A percentile compares a stretch with the other conserved stretches of the same genome.
Evolutionary conservation across 1,140 invertebrate genomes (phyloP).

Genomic region (Conopomorpha cramerella): DNA sequence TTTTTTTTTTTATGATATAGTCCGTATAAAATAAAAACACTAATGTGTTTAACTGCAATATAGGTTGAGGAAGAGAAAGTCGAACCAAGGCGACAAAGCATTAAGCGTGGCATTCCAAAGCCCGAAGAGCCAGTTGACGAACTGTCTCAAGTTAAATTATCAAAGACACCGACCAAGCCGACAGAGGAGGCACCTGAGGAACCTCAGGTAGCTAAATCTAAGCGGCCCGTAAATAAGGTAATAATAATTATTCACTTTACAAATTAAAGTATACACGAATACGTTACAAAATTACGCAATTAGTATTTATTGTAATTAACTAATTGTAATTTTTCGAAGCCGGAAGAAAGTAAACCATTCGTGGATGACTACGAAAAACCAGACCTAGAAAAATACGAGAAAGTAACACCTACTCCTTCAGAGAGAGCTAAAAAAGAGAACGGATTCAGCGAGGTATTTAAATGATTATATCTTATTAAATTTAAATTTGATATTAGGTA

Average conservation of each 20-base stretch:
- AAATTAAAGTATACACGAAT: too few species aligned
- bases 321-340: constrained; percentile 20
- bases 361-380: constrained; percentile 57
- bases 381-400: constrained; percentile 54
- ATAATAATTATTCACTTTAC: constrained; percentile 1
- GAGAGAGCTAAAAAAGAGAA: constrained; percentile 36
- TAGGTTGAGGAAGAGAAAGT: constrained; percentile 38
- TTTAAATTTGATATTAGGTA: background rate
- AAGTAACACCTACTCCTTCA: constrained; percentile 28
- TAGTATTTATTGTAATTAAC: too few species aligned
- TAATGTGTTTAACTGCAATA: too few species aligned
- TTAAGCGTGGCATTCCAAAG: constrained; percentile 58
- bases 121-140: constrained; percentile 61
- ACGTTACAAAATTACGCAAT: too few species aligned
- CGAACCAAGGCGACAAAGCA: constrained; percentile 50
- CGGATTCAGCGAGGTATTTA: constrained; percentile 20
- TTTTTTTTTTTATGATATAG: too few species aligned
- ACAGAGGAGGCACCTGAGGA: constrained; percentile 44
- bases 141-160: constrained; percentile 45
- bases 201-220: constrained; percentile 33
- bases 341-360: constrained; percentile 33
- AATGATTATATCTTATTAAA: constrained; percentile 1
- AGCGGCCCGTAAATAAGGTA: constrained; percentile 41
- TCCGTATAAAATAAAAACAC: too few species aligned
- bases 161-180: constrained; percentile 49